Base-by-base conservation (phyloP, 1,140 invertebrate species). In the Rhopalosiphum padi region DNA sequence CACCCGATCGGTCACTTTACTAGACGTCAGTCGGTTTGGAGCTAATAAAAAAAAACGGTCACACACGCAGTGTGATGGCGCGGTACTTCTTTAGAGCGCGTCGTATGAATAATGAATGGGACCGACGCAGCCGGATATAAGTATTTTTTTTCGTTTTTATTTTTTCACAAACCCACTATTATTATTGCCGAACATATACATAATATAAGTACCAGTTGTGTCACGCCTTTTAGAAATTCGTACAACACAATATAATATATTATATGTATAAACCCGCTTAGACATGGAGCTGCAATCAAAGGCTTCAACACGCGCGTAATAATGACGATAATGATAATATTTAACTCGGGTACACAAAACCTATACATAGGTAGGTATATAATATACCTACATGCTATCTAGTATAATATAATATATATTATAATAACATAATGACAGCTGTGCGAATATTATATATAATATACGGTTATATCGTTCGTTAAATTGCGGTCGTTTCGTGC, bases 81-180 rank as follows among this genome's bases (percentile, higher is more conserved):
- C 25, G 41, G 60, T 86, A 30, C 22, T 86, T 86, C 41, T 46
- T 41, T 43, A 25, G 43, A 86, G 30, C 30, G 37, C 83, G 83
- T 85, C 11, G 3, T 85, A 85, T 85, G 83, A 85, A 85, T 85
- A 85, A 85, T 85, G 83, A 86, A 86, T 43, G 43, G 41, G 30
- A 86, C 37, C 85, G 85, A 86, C 43, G 41, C n/a, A 77, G 60
- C 85, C 85, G 85, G 85, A 86, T 86, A 86, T 86, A 46, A 86
- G 43, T n/a, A 30, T 86, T n/a, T 46, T 86, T 46, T 41, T 53
- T n/a, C 30, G 30, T 68, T n/a, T 86, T 86, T n/a, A 30, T 86
- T 25, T 41, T 25, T 86, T 43, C 15, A 30, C 85, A 46, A 86
- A n/a, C 25, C 85, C 85, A n/a, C 85, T 46, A n/a, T 77, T 48